phyloP scores from a whole-genome alignment of 2,113 vertebrate genomes.

The Triplophysa tibetana region DNA sequence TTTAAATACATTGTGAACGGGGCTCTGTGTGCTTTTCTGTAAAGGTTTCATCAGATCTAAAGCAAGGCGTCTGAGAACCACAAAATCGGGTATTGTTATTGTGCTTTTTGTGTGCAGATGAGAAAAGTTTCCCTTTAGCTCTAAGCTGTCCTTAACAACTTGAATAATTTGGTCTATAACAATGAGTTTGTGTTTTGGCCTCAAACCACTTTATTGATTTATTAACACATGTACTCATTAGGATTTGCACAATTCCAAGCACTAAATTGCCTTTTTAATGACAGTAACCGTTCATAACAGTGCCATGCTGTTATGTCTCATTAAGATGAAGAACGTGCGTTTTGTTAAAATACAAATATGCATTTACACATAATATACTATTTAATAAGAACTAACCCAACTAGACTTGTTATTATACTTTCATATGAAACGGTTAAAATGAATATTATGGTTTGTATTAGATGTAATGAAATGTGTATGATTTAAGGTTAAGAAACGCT shows the following conservation, averaged over 20 bases:
- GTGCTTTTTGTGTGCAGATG: constrained; percentile 20
- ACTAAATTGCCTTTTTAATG: neutral
- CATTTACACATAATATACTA: too few relatives aligned
- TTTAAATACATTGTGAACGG: neutral
- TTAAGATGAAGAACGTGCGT: neutral
- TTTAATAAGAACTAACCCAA: too few relatives aligned
- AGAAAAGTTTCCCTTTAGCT: neutral
- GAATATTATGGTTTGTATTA: too few relatives aligned
- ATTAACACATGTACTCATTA: neutral
- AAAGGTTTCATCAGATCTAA: constrained; percentile 36
- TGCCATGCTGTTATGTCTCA: neutral
- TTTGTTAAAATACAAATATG: neutral
- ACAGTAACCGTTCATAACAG: neutral
- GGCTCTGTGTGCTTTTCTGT: constrained; percentile 31
- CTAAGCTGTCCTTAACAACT: neutral
- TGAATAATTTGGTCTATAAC: neutral
- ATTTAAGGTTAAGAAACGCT: too few relatives aligned
- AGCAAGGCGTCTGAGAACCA: constrained; percentile 17
- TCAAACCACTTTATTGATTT: neutral
- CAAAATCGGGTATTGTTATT: constrained; percentile 35
- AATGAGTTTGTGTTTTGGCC: neutral
- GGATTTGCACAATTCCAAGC: neutral
- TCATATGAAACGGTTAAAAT: too few relatives aligned
- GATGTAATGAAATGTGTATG: too few relatives aligned
- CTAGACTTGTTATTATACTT: too few relatives aligned